Percentiles rank a stretch among this genome's conserved stretches.
Conservation (phyloP, 2,797 vertebrate species). For the Hydrocynus forskahlii region DNA sequence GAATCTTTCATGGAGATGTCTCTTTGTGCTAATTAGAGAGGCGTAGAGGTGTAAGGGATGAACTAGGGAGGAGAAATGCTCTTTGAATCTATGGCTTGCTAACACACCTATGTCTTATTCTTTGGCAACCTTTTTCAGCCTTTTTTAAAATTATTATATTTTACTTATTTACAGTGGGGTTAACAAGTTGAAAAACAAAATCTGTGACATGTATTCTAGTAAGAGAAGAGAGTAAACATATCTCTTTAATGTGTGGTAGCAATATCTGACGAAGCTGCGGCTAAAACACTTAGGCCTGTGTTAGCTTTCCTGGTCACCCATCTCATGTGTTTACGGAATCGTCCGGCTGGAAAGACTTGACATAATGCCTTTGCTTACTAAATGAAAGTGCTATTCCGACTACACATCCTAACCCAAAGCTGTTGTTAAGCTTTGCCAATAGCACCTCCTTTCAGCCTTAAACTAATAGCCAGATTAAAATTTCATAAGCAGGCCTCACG, state of each 20-base stretch:
- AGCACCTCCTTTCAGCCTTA: slow-evolving; percentile 48
- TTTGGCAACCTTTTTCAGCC: slow-evolving; percentile 16
- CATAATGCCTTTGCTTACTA: slow-evolving; percentile 10
- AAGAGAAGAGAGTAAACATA: slow-evolving; percentile 19
- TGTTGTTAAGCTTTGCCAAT: slow-evolving; percentile 35
- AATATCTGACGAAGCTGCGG: background rate
- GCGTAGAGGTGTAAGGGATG: slow-evolving; percentile 35
- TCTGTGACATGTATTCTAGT: slow-evolving; percentile 17
- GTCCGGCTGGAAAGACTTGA: slow-evolving; percentile 25
- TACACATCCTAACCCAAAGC: slow-evolving; percentile 4
- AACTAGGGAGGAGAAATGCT: slow-evolving; percentile 21
- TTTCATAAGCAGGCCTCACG: slow-evolving; percentile 41
- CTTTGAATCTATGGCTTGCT: slow-evolving; percentile 19
- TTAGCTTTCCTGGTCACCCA: background rate
- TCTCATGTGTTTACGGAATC: slow-evolving; percentile 34
- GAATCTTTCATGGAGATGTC: slow-evolving; percentile 38
- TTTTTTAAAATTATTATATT: slow-evolving; percentile 14
- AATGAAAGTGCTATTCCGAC: slow-evolving; percentile 33
- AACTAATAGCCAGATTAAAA: slow-evolving; percentile 58
- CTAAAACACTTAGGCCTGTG: background rate
- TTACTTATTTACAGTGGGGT: background rate
- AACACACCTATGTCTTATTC: background rate
- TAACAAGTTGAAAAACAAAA: slow-evolving; percentile 28
- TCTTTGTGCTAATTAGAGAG: slow-evolving; percentile 59
- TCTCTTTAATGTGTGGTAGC: slow-evolving; percentile 8